These are phyloP conservation scores for Pantherophis vulpinus DNA, from an alignment of 2,797 vertebrate genomes.

Conservation along the genomic window DNA sequence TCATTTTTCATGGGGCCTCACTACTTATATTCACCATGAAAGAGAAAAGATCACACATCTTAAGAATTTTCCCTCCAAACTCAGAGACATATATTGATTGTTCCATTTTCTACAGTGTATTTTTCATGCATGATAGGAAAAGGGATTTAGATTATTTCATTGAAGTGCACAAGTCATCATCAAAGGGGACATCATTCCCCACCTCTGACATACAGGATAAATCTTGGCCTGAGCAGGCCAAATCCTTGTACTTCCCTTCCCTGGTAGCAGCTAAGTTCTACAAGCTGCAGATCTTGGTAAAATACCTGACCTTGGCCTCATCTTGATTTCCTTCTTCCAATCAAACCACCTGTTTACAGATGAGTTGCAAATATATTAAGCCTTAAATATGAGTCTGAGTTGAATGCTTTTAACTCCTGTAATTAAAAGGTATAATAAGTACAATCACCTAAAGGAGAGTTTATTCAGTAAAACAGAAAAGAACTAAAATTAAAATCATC, in stretches of 20 bases:
- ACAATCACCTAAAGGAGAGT: background rate
- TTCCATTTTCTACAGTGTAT: background rate
- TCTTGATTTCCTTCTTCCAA: background rate
- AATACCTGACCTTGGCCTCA: background rate
- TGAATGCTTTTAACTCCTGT: background rate
- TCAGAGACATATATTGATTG: background rate
- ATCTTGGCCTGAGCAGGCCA: background rate
- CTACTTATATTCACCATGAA: background rate
- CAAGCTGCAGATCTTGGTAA: background rate
- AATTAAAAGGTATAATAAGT: background rate
- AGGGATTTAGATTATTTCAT: background rate
- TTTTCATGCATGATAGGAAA: background rate
- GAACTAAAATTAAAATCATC: background rate
- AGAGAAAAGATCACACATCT: background rate
- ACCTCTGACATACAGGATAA: background rate
- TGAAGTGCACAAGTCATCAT: background rate
- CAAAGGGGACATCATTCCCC: background rate
- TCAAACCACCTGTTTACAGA: background rate
- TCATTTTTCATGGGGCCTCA: background rate
- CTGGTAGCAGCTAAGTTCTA: background rate
- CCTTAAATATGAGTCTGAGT: background rate
- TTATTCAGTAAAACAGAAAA: background rate
- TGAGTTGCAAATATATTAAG: background rate
- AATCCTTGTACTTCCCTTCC: background rate
- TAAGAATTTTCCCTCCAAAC: background rate